Evolutionary conservation across 1,140 invertebrate species (phyloP), one percentile per base, ranked within the genome.

Genomic region (Holcopasites calliopsidis): DNA sequence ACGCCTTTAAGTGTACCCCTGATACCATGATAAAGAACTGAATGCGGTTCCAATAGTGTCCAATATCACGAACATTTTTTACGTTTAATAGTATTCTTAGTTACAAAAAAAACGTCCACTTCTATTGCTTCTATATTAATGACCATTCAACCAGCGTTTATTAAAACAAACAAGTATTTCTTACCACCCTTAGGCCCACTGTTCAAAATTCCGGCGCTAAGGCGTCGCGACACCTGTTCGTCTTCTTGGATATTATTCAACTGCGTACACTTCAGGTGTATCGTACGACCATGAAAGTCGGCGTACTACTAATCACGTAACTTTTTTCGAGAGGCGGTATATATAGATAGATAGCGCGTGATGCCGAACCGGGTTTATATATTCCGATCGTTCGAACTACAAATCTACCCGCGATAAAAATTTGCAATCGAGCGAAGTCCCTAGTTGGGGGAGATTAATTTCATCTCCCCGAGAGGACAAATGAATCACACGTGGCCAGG

Each of bases 251-350:
- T 74, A n/a, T 74, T 66, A 74, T 31, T 0, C 13, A 66, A 13
- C 13, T n/a, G 31, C 13, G 21, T 11, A 18, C 11, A 52, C 58
- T 73, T 73, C 50, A 65, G 31, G 21, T 55, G 31, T 66, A 31
- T 33, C 21, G 1, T 40, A 42, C 33, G 5, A 28, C 0, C 23
- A n/a, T 50, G 7, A 28, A n/a, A 79, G 47, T 50, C 13, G 35
- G 40, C 47, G 47, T 4, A 70, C 76, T 65, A 74, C 69, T 60
- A 75, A 55, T 61, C 33, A 47, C 21, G n/a, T 26, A 52, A 35
- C 6, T 66, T 71, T 65, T n/a, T 82, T 40, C 35, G 54, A 11
- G 16, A 11, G 3, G 7, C 5, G 38, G 31, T 55, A 78, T 78
- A 74, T 81, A 64, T 73, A 35, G 66, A 47, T 69, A 49, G 3